Conservation (phyloP, 1,140 invertebrate species). For the Heliconius melpomene region DNA sequence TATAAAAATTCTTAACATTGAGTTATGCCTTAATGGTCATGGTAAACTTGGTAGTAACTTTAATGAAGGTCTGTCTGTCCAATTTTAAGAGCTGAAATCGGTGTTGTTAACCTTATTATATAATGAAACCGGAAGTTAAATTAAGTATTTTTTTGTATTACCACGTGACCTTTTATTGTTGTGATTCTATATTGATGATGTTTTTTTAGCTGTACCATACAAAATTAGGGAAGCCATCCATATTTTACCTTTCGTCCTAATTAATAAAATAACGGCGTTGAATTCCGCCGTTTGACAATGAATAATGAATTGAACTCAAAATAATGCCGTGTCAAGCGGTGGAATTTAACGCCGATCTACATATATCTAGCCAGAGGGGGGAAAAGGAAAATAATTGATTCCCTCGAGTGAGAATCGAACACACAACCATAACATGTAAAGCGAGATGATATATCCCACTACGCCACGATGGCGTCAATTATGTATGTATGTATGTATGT, state of each 20-base stretch:
- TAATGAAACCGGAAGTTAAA: background rate
- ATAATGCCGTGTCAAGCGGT: no score
- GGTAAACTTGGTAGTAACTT: background rate
- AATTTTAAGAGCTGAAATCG: background rate
- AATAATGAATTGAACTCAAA: no score
- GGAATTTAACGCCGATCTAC: no score
- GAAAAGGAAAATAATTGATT: background rate
- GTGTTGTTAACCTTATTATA: background rate
- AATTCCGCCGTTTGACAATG: no score
- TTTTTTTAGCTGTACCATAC: background rate
- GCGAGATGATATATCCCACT: background rate
- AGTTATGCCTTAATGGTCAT: background rate
- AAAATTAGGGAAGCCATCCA: no score
- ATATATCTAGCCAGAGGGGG: no score
- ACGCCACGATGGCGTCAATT: background rate
- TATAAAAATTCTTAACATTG: background rate
- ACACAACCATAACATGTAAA: no score
- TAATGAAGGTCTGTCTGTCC: slow-evolving; percentile 2
- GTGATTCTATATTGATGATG: no score
- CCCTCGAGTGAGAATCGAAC: no score
- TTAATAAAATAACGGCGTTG: no score
- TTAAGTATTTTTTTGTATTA: background rate
- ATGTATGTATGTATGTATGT: no score
- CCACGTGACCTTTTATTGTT: background rate
- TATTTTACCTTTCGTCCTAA: no score